Base-by-base conservation (phyloP, 2,113 vertebrate species). In the Eudyptes chrysolophus region DNA sequence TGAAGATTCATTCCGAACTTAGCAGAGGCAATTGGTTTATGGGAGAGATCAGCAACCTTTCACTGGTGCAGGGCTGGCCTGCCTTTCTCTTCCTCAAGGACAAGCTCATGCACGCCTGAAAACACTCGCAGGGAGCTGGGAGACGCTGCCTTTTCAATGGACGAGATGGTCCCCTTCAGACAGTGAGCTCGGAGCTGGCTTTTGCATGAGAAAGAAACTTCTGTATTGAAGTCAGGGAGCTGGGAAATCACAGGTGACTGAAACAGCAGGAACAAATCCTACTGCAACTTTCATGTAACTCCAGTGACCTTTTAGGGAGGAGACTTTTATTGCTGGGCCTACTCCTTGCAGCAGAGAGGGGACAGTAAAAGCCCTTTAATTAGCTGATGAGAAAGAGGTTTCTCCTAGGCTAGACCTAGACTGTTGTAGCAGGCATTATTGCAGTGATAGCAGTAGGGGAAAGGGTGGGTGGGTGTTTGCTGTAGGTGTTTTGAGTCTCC, bases 31-130 rank as follows among this genome's bases (percentile, higher is more conserved):
- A 44, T 11, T 66, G 71, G 62, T 90, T 95, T 97, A 81, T 7
- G 11, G 84, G 52, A 94, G 77, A 68, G 77, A 72, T 76, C 94
- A 87, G 52, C 92, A 95, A 79, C 78, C 74, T 96, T 96, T 94
- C 68, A 11, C 46, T 79, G 27, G 55, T 44, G 20, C 18, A 29
- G 55, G 44, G 74, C 87, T 13, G 4, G 34, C 34, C 81, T 89
- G 65, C 65, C 62, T 82, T 57, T 78, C 40, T 71, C 29, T 57
- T 70, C 30, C 70, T 84, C 77, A 22, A 79, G 81, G 38, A 81
- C 38, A 52, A 82, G 55, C 48, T 78, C 77, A 89, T 5, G 12
- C 69, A 79, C 6, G 14, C 16, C 74, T 65, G 13, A 48, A 49
- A 82, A 42, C 65, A 34, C 60, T 76, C 0, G 0, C 1, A 0